Evolutionary conservation across 2,888 invertebrate species (phyloP).

Genomic region (Lasius fuliginosus): DNA sequence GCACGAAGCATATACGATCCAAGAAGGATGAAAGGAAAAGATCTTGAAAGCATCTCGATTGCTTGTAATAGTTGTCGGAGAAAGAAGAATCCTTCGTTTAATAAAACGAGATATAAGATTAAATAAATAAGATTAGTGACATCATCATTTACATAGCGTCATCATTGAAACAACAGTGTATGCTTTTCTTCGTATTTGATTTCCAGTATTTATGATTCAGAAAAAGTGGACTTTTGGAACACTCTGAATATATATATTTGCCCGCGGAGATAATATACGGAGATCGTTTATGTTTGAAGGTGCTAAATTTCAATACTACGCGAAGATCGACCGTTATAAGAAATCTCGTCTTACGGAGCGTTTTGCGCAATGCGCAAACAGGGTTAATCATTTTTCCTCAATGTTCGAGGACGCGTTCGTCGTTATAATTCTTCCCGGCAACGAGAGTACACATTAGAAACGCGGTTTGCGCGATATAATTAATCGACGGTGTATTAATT

Average conservation of each 20-base stretch:
- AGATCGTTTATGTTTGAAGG: slow-evolving; percentile 23
- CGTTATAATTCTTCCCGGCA: slow-evolving; percentile 69
- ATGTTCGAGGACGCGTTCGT: slow-evolving; percentile 65
- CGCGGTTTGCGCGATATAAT: slow-evolving; percentile 68
- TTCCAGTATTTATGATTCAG: neutral
- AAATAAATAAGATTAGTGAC: slow-evolving; percentile 28
- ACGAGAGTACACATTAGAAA: slow-evolving; percentile 59
- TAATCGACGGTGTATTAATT: slow-evolving; percentile 76
- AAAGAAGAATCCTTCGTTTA: neutral
- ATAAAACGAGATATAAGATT: neutral
- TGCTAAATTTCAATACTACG: slow-evolving; percentile 39
- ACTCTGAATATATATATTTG: neutral
- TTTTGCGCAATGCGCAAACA: slow-evolving; percentile 64
- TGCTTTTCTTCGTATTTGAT: neutral
- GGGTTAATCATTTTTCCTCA: slow-evolving; percentile 63
- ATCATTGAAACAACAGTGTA: neutral
- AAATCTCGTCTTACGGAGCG: slow-evolving; percentile 62
- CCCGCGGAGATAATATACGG: neutral
- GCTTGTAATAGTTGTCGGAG: neutral
- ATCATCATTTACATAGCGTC: neutral
- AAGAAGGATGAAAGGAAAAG: slow-evolving; percentile 4
- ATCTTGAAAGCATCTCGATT: neutral
- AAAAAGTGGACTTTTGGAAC: neutral
- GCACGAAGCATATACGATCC: neutral
- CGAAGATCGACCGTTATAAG: slow-evolving; percentile 61